Evolutionary conservation across 1,140 invertebrate genomes (phyloP).

Genomic region (Hyposmocoma kahamanoa): DNA sequence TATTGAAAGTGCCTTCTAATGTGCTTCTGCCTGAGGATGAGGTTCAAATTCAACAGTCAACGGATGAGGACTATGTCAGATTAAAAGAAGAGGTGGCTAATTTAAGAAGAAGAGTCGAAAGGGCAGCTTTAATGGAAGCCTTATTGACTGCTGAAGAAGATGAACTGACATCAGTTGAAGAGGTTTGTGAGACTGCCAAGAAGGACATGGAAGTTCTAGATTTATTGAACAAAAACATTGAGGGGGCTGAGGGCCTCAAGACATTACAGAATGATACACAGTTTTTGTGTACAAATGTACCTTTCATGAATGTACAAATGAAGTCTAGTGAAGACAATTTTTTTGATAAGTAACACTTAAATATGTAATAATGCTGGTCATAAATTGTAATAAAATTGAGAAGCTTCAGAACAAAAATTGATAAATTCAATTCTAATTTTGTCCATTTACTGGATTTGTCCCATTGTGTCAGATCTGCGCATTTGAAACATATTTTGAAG

Average conservation of each 20-base stretch:
- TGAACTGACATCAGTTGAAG: constrained; percentile 45
- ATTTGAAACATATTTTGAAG: too few species aligned
- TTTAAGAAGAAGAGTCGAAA: constrained; percentile 44
- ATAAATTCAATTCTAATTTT: too few species aligned
- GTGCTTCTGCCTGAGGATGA: constrained; percentile 57
- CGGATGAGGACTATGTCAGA: constrained; percentile 45
- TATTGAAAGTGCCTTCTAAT: constrained; percentile 50
- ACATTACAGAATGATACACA: constrained; percentile 38
- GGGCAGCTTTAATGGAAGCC: constrained; percentile 57
- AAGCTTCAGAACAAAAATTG: too few species aligned
- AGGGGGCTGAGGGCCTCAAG: constrained; percentile 33
- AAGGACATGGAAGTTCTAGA: constrained; percentile 58
- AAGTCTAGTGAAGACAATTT: constrained; percentile 14
- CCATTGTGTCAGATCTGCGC: too few species aligned
- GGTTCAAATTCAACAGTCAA: constrained; percentile 40
- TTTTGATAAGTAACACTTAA: constrained; percentile 24
- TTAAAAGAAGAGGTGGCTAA: constrained; percentile 47
- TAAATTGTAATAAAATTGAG: too few species aligned
- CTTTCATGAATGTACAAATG: constrained; percentile 43
- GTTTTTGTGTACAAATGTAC: constrained; percentile 46
- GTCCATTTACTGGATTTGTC: too few species aligned
- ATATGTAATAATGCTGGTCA: too few species aligned
- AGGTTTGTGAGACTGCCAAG: constrained; percentile 53
- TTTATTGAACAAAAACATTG: constrained; percentile 38
- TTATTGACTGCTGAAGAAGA: constrained; percentile 52